Evolutionary conservation across 2,113 vertebrate genomes (phyloP).

Genomic region (Leiothrix lutea): DNA sequence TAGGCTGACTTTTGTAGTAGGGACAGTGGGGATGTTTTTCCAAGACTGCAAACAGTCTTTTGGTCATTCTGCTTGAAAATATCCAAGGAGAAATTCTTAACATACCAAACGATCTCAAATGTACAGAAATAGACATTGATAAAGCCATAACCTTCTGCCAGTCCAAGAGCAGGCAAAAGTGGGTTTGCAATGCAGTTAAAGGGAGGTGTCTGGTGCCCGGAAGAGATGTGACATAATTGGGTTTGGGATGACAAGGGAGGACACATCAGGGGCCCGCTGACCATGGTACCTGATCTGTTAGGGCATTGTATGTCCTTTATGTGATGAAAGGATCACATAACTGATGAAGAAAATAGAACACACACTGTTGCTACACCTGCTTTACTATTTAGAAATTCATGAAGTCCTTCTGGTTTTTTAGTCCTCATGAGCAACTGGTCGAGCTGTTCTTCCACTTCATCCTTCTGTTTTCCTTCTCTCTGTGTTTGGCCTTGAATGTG

Average conservation of each 20-base stretch:
- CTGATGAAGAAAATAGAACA: not conserved
- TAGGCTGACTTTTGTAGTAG: not conserved
- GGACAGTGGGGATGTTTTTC: not conserved
- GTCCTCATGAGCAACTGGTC: not conserved
- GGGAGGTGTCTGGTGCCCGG: not conserved
- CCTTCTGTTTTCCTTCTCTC: not conserved
- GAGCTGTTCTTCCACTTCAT: not conserved
- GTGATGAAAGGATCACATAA: not conserved
- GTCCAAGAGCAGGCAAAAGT: not conserved
- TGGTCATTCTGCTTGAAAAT: not conserved
- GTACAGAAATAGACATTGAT: not conserved
- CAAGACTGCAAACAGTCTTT: not conserved
- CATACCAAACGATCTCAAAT: not conserved
- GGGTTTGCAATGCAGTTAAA: not conserved
- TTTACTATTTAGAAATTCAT: not conserved
- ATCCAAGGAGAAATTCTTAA: not conserved
- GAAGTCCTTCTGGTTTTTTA: not conserved
- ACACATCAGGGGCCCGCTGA: not conserved
- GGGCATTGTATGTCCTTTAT: not conserved
- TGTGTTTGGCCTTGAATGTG: not conserved
- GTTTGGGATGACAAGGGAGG: not conserved
- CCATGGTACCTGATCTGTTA: not conserved
- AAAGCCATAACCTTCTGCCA: not conserved
- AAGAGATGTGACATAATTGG: not conserved
- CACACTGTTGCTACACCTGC: not conserved